Evolutionary conservation across 2,113 vertebrate genomes (phyloP).

Genomic region (Amia ocellicauda): DNA sequence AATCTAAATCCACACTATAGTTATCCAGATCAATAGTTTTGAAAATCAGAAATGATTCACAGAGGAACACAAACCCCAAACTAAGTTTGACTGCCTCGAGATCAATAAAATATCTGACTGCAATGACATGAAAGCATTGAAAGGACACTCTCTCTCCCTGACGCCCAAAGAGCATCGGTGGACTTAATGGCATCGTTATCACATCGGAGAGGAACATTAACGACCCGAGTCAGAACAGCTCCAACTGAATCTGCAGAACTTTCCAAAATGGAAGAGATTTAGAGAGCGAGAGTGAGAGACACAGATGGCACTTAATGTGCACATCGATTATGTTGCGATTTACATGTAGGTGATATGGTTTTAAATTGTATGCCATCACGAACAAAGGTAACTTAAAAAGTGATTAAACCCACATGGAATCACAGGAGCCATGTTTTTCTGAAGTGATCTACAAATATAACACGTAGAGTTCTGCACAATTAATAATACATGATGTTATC

Average conservation of each 20-base stretch:
- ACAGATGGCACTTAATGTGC: constrained; percentile 26
- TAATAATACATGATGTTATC: too few species aligned
- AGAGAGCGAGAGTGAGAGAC: constrained; percentile 16
- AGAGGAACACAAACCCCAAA: not conserved
- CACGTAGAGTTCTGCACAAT: too few species aligned
- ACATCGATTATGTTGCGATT: too few species aligned
- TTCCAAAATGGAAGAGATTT: constrained; percentile 8
- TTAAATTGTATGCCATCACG: too few species aligned
- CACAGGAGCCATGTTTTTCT: too few species aligned
- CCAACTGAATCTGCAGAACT: constrained; percentile 32
- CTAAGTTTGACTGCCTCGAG: too few species aligned
- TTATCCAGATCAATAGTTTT: not conserved
- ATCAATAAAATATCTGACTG: not conserved
- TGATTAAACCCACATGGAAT: too few species aligned
- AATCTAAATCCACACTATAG: not conserved
- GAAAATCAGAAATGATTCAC: not conserved
- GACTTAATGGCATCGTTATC: constrained; percentile 52
- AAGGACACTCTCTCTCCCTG: constrained; percentile 38
- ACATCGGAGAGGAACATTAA: constrained; percentile 34
- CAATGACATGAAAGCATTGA: constrained; percentile 38
- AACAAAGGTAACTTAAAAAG: too few species aligned
- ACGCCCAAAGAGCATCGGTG: constrained; percentile 27
- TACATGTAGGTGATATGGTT: too few species aligned
- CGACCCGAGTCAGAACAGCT: constrained; percentile 46
- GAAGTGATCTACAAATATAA: too few species aligned